Base-by-base conservation (phyloP, 2,797 vertebrate species). In the Avahi laniger region DNA sequence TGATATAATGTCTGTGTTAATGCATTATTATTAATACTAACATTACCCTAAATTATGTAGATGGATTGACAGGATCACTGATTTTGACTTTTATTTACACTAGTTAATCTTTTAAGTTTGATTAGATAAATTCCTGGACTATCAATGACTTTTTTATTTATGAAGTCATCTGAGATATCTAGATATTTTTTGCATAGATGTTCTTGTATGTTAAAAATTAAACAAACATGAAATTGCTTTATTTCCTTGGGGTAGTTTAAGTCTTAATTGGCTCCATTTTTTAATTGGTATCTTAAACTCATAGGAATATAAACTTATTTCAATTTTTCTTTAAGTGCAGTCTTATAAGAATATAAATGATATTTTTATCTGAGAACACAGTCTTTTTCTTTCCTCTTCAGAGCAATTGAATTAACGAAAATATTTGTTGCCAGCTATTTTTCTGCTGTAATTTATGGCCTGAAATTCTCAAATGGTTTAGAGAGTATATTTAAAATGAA, bases 401-500 rank as follows among this genome's bases (percentile, higher is more conserved):
- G 33, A 93, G n/a, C 28, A 89, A 84, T 33, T 93, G 94, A 93
- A 93, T 85, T 84, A 80, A 15, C 11, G 61, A 57, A 94, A 97
- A 95, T 95, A 82, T 93, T 54, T 82, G 89, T 97, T 96, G 78
- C 63, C 54, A 81, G 70, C 41, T 84, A 8, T 91, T 82, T 75
- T 94, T 30, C 54, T 96, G 50, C 48, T 83, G 1, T 33, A 73
- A 35, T 96, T 96, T 97, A 61, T 75, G 52, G 43, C 75, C 52
- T 80, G 50, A 50, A 61, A 93, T 15, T 91, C 52, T 97, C 91
- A 85, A 89, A 75, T 78, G 11, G 33, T 95, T 97, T 52, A 88
- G n/a, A 63, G n/a, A 95, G 7, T 43, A 89, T 97, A 96, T 93
- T 84, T 79, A 63, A 96, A 91, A 84, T 94, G 59, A 82, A 82